Evolutionary conservation across 2,113 vertebrate species (phyloP), one percentile per base, ranked within the genome.

Genomic region (Glaucidium brasilianum): DNA sequence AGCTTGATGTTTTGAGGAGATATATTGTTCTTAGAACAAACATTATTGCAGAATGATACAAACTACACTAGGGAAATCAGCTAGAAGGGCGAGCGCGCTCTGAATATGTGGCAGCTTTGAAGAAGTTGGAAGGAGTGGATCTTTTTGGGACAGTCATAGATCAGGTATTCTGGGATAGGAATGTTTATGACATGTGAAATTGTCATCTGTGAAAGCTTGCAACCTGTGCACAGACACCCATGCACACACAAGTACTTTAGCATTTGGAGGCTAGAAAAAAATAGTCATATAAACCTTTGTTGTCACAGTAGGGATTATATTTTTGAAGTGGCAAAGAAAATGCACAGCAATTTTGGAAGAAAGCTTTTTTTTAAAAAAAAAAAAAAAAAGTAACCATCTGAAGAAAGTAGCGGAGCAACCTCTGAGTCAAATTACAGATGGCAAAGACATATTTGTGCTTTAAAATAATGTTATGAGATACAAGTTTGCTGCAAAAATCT

Each of bases 11-110:
- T 93, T 95, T 77, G 60, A 96, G 80, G 47, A 71, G 60, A 39
- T 72, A 64, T 39, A 85, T n/a, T 90, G 82, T 78, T 97, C 92
- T 93, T 92, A 95, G 95, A 97, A 85, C 91, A 96, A 97, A 96
- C 63, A 90, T 96, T 94, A 91, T 80, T 92, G 88, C 53, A 78
- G 94, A 92, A 82, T 87, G 69, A 90, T 96, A 94, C 86, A 94
- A 97, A 91, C 84, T 75, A 78, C 90, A 94, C 94, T 72, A 92
- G 88, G 86, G 90, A 95, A 95, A 97, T 97, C 94, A 91, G 73
- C 67, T 91, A 66, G 81, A 95, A 91, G 64, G 58, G 35, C 0
- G 1, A 93, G 55, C 0, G 0, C 32, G 91, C 60, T 92, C 85
- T 94, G 93, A 95, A 64, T 94, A 80, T 26, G 41, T 94, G 77